These are phyloP conservation scores for Sterrhoptilus dennistouni DNA, from an alignment of 2,113 vertebrate species.

Conservation along the genomic window DNA sequence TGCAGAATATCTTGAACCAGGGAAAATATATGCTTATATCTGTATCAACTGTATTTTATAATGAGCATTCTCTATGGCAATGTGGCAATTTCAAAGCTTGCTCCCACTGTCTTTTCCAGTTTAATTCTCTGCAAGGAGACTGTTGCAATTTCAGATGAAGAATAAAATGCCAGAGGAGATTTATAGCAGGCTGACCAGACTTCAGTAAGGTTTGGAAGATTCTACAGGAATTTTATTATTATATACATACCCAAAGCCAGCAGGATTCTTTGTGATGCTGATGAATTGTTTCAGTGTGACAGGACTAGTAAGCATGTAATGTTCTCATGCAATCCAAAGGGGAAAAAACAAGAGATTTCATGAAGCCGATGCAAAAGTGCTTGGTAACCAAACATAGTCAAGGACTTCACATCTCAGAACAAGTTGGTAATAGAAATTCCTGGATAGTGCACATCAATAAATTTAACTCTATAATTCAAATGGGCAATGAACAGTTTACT, in stretches of 20 bases:
- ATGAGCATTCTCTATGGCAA: neutral
- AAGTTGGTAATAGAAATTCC: neutral
- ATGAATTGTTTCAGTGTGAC: neutral
- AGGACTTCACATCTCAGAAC: neutral
- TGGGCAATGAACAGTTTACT: neutral
- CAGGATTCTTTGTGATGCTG: neutral
- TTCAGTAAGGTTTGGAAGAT: neutral
- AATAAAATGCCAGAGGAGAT: conserved; percentile 2
- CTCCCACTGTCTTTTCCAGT: neutral
- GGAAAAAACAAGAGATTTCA: neutral
- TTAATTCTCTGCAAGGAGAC: conserved; percentile 28
- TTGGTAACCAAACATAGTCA: neutral
- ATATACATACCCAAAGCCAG: neutral
- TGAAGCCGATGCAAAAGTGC: neutral
- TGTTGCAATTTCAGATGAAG: conserved; percentile 29
- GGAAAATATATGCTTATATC: neutral
- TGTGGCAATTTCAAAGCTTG: neutral
- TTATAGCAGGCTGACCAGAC: neutral
- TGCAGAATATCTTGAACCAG: neutral
- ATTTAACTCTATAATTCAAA: neutral
- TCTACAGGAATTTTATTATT: conserved; percentile 16
- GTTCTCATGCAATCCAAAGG: neutral
- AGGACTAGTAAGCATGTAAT: neutral
- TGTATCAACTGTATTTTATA: neutral
- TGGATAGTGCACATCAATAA: neutral